phyloP scores from a whole-genome alignment of 2,888 invertebrate genomes.

The Dascillus cervinus region DNA sequence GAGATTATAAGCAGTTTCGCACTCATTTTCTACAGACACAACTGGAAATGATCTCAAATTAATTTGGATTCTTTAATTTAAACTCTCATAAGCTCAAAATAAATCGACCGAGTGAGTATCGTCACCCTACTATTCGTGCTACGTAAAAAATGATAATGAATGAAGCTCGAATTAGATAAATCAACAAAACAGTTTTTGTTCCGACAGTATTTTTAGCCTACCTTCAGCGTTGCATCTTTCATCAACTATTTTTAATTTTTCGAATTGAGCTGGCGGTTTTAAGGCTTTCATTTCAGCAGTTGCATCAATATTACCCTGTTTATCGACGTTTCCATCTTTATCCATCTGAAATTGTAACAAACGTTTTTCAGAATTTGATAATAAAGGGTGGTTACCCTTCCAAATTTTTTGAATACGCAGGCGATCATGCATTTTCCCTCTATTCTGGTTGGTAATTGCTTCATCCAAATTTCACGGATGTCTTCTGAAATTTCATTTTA shows the following conservation, averaged over 20 bases:
- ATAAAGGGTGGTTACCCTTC: too few relatives aligned
- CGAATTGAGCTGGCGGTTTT: conserved; percentile 13
- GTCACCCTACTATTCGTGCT: too few relatives aligned
- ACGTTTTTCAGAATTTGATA: conserved; percentile 17
- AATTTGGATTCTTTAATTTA: too few relatives aligned
- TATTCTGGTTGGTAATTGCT: conserved; percentile 37
- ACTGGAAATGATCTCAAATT: too few relatives aligned
- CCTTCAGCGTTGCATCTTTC: conserved; percentile 9
- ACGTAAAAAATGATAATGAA: too few relatives aligned
- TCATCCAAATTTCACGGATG: conserved; percentile 27
- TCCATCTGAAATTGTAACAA: conserved; percentile 11
- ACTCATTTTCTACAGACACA: too few relatives aligned
- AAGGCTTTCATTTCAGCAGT: conserved; percentile 10
- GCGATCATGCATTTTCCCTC: conserved; percentile 43
- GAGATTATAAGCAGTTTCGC: too few relatives aligned
- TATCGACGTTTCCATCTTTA: conserved; percentile 13
- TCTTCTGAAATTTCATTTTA: conserved; percentile 23
- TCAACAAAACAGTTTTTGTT: too few relatives aligned
- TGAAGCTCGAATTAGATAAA: too few relatives aligned
- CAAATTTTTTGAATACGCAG: conserved; percentile 43
- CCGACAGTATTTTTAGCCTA: too few relatives aligned
- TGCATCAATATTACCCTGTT: conserved; percentile 9
- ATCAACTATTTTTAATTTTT: conserved; percentile 12
- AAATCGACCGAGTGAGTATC: too few relatives aligned
- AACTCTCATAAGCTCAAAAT: too few relatives aligned